Evolutionary conservation across 2,113 vertebrate genomes (phyloP), one percentile per base, ranked within the genome.

Genomic region (Cheirogaleus medius): DNA sequence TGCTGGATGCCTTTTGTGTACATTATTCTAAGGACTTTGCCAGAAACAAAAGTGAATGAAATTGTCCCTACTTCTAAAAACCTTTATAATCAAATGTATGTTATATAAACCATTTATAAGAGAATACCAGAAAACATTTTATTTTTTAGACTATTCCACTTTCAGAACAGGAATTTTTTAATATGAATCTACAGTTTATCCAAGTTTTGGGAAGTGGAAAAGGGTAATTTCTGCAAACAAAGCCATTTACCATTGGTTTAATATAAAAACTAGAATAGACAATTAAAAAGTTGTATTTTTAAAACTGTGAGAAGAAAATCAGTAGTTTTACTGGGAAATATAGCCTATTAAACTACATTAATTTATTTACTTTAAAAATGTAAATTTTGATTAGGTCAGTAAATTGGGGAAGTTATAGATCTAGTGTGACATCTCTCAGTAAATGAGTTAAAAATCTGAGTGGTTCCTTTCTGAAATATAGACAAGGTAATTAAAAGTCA

Each of bases 111-210:
- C 20, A 39, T 60, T 87, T 89, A 27, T 94, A 86, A 15, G 63
- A 91, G 34, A 93, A 92, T 91, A 39, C 88, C 42, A 77, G 91
- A 95, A 92, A 64, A 91, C 64, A 10, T 86, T 84, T 94, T 87
- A 37, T 87, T 86, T 87, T 81, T 74, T 73, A 49, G 23, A 56
- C 39, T 15, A 4, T 88, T 86, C 29, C 49, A 37, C 64, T 7
- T 68, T 23, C 94, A 8, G 2, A 39, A 95, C 54, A 73, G 77
- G 23, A 90, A 29, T 52, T 77, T 90, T 91, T 94, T 29, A 63
- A 47, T 96, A 3, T 69, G 49, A 95, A 14, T 85, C 32, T 15
- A 23, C 6, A 3, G 39, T 94, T 95, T 68, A 56, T 84, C 80
- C 21, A 83, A 39, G 4, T 37, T 85, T 94, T 94, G 82, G 10